Evolutionary conservation across 2,888 invertebrate genomes (phyloP), one percentile per base, ranked within the genome.

Genomic region (Eilema depressum): DNA sequence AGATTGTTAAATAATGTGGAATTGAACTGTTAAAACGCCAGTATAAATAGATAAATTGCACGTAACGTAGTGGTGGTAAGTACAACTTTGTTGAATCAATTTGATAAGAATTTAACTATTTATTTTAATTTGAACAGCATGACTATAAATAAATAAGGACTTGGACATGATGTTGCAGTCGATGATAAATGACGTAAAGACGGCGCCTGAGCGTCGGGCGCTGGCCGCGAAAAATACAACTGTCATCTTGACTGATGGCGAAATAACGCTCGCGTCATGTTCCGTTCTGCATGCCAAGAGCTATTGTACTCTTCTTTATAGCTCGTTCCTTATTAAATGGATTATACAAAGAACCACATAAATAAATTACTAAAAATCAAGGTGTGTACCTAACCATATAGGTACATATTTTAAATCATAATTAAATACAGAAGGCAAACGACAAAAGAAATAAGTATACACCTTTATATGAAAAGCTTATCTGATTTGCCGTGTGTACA

Each of bases 241-340:
- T 95, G 93, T 94, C 94, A 94, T 95, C 92, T 94, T 95, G 95
- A 95, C 89, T 92, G 93, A 95, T 94, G 92, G 91, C 89, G 88
- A 93, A 94, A 93, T 93, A 95, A 93, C 89, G 88, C 85, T 87
- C 83, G 87, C 90, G 93, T 95, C 94, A 94, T 92, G 91, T 90
- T 88, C 84, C 84, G 86, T 89, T 92, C 91, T 92, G 91, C 91
- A 93, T 91, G 93, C 92, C 90, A 90, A 91, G 88, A 88, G 88
- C 92, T 88, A 90, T 92, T 92, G 91, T 92, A 87, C 86, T 89
- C 84, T 88, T 87, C 17, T 90, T 91, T 92, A 89, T 92, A 87
- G 82, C 83, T 84, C 83, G 84, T 84, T 88, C 86, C 89, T 91
- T 92, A 92, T 91, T 91, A 89, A 89, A 87, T 41, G 17, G 41